Evolutionary conservation across 92 coral and sea anemone genomes (phyloP).

Genomic region (Zoanthus sociatus): DNA sequence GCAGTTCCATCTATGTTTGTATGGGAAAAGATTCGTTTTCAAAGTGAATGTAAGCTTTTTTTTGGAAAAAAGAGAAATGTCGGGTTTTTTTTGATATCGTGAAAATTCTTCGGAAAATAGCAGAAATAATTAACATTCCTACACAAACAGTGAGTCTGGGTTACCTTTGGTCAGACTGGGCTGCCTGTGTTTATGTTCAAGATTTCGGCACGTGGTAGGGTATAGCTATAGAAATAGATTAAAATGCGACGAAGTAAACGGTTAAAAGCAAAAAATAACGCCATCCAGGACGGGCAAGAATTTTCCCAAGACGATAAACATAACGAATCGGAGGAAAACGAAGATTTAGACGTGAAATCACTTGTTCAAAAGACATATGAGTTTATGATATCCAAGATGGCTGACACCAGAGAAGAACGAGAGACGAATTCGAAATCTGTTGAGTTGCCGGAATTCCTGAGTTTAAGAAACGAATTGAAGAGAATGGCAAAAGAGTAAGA

Average conservation of each 20-base stretch:
- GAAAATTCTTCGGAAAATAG: too few species aligned
- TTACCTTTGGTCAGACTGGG: too few species aligned
- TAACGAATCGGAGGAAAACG: not conserved
- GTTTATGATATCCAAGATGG: conserved; percentile 48
- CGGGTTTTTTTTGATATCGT: too few species aligned
- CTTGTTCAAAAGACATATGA: conserved; percentile 30
- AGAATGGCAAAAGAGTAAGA: conserved; percentile 33
- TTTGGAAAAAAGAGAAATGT: too few species aligned
- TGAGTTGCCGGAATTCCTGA: conserved; percentile 28
- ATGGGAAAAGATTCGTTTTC: too few species aligned
- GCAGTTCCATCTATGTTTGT: too few species aligned
- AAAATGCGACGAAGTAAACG: conserved; percentile 35
- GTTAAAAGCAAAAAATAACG: not conserved
- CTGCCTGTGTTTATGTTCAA: not conserved
- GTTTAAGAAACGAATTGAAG: conserved; percentile 3
- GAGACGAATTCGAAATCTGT: not conserved
- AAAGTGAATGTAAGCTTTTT: too few species aligned
- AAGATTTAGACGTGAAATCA: conserved; percentile 18
- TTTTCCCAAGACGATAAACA: not conserved
- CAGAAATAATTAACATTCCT: too few species aligned
- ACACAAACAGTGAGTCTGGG: too few species aligned
- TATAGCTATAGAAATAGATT: not conserved
- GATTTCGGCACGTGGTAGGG: not conserved
- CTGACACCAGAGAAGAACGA: not conserved
- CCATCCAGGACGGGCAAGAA: not conserved